Base-by-base conservation (phyloP, 2,113 vertebrate genomes). In the Chaetodon trifascialis region DNA sequence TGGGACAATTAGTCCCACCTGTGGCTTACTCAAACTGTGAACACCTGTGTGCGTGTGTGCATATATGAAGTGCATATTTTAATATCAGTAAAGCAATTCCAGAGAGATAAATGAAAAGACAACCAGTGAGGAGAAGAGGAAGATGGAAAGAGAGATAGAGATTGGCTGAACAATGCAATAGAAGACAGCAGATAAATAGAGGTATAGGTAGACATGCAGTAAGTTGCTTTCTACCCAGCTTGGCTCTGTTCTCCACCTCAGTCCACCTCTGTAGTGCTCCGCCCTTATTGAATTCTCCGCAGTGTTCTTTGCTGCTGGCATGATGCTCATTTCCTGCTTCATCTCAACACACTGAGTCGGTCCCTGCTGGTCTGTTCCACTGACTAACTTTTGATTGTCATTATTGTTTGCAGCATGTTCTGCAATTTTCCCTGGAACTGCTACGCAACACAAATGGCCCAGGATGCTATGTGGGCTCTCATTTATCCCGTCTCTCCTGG, bases 1-100 rank as follows among this genome's bases (percentile, higher is more conserved):
- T 88, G 80, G 52, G 78, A 86, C 83, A 90, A 87, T 84, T 76
- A 83, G 76, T 84, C 79, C 79, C 80, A 83, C 86, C 70, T 88
- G 82, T 72, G 56, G 75, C 25, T 78, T 58, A 34, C 83, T 89
- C 81, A 80, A 64, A 86, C 38, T 87, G 89, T 79, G 79, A 55
- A 67, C 56, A 76, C 77, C 66, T 76, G 70, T 34, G 34, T 77
- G 55, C 4, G 11, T 46, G 30, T 42, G 63, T 54, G 62, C 16
- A 6, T 14, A 30, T 30, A 30, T 30, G 3, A 30, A 30, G 12
- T 23, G 2, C 8, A 49, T 51, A 75, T 89, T 83, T 90, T 77
- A 83, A 83, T 78, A 80, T 80, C 64, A 77, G 51, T 69, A 58
- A 77, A 80, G 64, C 79, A 66, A 47, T 71, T 84, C 47, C 55